Evolutionary conservation across 2,797 vertebrate genomes (phyloP).

Genomic region (Alosa sapidissima): DNA sequence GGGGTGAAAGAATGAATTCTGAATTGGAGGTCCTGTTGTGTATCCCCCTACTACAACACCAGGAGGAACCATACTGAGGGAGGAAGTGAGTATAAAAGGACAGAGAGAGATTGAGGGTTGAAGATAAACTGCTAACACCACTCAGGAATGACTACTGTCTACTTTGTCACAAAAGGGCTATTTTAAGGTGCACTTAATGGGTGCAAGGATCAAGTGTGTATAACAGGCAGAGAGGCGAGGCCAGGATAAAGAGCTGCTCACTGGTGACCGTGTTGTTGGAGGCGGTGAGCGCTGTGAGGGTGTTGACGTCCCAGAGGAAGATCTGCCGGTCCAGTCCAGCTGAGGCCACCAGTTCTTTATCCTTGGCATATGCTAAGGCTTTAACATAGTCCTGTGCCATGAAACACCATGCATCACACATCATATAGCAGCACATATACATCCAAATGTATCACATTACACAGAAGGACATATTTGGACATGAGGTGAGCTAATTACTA

Average conservation of each 20-base stretch:
- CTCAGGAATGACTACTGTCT: neutral
- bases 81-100: neutral
- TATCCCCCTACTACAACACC: no score
- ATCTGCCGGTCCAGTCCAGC: conserved; percentile 97
- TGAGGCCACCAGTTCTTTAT: conserved; percentile 97
- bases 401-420: conserved; percentile 44
- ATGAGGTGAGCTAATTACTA: neutral
- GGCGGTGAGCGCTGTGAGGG: conserved; percentile 95
- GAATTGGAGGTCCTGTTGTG: neutral
- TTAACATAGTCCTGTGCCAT: conserved; percentile 90
- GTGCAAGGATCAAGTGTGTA: no score
- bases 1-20: neutral
- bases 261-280: conserved; percentile 99
- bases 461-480: neutral
- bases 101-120: neutral
- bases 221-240: neutral
- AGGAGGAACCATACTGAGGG: neutral
- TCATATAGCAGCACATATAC: neutral
- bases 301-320: conserved; percentile 99
- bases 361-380: conserved; percentile 96
- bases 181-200: neutral
- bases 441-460: neutral
- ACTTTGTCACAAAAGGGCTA: neutral
- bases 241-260: conserved; percentile 65
- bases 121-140: neutral